Conservation (phyloP, 2,888 invertebrate species). For the Axea sp. region DNA sequence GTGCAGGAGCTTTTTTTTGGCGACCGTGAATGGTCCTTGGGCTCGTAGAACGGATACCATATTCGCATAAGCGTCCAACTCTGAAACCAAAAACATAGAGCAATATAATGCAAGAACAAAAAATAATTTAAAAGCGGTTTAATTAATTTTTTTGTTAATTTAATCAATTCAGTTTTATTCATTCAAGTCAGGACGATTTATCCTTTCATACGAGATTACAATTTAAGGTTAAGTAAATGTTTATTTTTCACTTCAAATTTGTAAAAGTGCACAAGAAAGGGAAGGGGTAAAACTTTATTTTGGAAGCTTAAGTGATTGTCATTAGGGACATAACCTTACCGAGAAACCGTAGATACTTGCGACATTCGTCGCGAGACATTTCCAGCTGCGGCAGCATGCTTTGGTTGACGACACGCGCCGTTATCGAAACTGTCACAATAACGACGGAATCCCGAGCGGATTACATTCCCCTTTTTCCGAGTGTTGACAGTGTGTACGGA, state of each 20-base stretch:
- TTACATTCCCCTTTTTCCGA: constrained; percentile 61
- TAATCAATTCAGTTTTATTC: too few species aligned
- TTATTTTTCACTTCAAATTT: too few species aligned
- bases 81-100: constrained; percentile 78
- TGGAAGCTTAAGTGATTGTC: too few species aligned
- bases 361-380: constrained; percentile 93
- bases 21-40: constrained; percentile 91
- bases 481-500: constrained; percentile 69
- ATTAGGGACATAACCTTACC: constrained; percentile 82
- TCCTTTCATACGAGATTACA: too few species aligned
- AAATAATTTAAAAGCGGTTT: too few species aligned
- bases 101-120: not conserved
- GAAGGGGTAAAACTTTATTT: too few species aligned
- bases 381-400: constrained; percentile 87
- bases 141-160: too few species aligned
- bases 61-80: constrained; percentile 94
- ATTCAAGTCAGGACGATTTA: too few species aligned
- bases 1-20: constrained; percentile 92
- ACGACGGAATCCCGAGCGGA: constrained; percentile 6
- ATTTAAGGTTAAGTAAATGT: too few species aligned
- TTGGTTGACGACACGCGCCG: constrained; percentile 45
- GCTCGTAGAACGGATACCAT: constrained; percentile 94
- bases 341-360: constrained; percentile 91
- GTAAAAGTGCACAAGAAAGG: too few species aligned
- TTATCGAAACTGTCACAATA: constrained; percentile 3